Evolutionary conservation across 2,888 invertebrate species (phyloP).

Genomic region (Diachrysia chrysitis): DNA sequence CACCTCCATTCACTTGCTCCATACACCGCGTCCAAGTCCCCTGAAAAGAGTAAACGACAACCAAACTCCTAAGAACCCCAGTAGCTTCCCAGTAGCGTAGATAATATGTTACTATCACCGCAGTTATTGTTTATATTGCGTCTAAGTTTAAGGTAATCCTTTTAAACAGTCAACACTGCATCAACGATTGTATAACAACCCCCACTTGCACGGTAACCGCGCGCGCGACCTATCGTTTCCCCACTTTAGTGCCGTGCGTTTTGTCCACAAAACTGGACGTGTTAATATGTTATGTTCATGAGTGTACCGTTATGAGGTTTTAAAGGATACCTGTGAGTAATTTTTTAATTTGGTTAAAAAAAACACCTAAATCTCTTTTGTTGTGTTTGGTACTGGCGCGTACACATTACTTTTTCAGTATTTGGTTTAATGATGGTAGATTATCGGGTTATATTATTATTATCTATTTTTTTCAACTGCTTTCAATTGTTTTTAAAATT

Average conservation of each 20-base stretch:
- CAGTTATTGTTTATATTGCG: not conserved
- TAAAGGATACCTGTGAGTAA: conserved; percentile 32
- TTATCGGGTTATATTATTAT: not conserved
- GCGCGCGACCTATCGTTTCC: conserved; percentile 35
- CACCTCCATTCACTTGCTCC: no score
- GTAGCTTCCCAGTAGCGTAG: no score
- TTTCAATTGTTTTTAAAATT: not conserved
- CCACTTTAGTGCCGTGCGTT: conserved; percentile 37
- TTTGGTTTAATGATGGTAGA: not conserved
- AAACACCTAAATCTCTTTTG: not conserved
- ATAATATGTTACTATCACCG: no score
- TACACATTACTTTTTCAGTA: not conserved
- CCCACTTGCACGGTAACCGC: conserved; percentile 40
- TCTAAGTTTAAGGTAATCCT: not conserved
- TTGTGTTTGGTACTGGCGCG: not conserved
- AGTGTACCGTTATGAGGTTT: conserved; percentile 40
- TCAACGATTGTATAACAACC: conserved; percentile 44
- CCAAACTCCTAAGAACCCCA: no score
- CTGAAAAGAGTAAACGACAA: no score
- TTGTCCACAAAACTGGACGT: conserved; percentile 50
- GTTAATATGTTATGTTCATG: conserved; percentile 35
- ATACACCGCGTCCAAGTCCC: no score
- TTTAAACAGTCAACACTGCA: conserved; percentile 8
- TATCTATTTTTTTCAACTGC: not conserved
- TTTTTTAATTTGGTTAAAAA: not conserved